Evolutionary conservation across 1,140 invertebrate species (phyloP).

Genomic region (Drosophila auraria): DNA sequence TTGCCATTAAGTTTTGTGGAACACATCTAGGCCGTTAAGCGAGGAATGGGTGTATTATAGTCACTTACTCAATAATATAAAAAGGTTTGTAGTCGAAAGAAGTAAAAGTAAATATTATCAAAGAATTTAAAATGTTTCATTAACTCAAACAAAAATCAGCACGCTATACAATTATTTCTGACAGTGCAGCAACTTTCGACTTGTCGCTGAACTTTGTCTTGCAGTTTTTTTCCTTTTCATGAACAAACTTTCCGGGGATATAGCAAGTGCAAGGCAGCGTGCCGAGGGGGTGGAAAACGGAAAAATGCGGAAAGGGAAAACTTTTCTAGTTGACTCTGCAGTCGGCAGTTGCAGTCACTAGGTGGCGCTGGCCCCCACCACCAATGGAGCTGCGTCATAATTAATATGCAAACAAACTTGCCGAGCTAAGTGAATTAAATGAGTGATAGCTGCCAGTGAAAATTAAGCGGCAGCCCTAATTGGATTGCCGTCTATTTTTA

Average conservation of each 20-base stretch:
- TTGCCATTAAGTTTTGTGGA: too few relatives aligned
- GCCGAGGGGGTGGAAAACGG: neutral
- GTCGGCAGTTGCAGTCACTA: slow-evolving; percentile 21
- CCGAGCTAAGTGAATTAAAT: slow-evolving; percentile 66
- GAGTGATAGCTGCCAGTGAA: slow-evolving; percentile 34
- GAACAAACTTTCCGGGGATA: slow-evolving; percentile 37
- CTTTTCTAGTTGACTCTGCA: slow-evolving; percentile 41
- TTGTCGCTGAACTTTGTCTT: slow-evolving; percentile 36
- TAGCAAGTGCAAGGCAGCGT: neutral
- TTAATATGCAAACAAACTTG: slow-evolving; percentile 66
- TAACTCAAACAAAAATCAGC: neutral
- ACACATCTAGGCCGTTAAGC: too few relatives aligned
- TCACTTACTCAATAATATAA: too few relatives aligned
- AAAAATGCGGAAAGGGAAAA: slow-evolving; percentile 16
- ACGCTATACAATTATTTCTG: neutral
- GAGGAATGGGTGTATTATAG: too few relatives aligned
- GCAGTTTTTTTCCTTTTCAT: slow-evolving; percentile 8
- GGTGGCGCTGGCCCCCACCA: slow-evolving; percentile 11
- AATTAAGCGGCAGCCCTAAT: slow-evolving; percentile 22
- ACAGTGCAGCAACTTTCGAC: slow-evolving; percentile 34
- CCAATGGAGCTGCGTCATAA: slow-evolving; percentile 43
- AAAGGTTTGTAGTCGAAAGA: too few relatives aligned
- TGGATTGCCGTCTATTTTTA: slow-evolving; percentile 17
- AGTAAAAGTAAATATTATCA: too few relatives aligned
- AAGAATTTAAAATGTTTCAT: too few relatives aligned